These are phyloP conservation scores for Acromyrmex echinatior DNA, from an alignment of 1,140 invertebrate genomes.

Conservation along the genomic window DNA sequence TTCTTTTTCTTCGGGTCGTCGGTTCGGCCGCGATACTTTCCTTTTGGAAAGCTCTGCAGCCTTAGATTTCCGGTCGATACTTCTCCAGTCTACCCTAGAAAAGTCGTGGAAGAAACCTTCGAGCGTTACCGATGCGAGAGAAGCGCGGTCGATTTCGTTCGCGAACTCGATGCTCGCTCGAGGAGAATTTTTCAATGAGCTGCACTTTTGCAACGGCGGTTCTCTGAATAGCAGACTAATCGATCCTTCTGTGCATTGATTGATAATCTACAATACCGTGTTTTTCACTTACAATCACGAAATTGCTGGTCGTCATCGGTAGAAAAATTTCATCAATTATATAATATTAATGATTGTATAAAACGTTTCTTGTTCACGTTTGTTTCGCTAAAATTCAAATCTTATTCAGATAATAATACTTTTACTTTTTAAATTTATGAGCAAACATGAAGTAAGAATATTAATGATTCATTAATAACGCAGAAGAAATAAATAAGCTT, in stretches of 20 bases:
- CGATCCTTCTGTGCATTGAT: constrained; percentile 16
- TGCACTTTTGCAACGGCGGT: background rate
- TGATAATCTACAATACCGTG: constrained; percentile 17
- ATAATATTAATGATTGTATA: constrained; percentile 9
- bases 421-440: background rate
- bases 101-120: constrained; percentile 63
- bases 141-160: constrained; percentile 40
- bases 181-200: constrained; percentile 57
- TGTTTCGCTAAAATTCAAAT: background rate
- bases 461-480: background rate
- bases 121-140: constrained; percentile 59
- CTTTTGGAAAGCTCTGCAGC: constrained; percentile 39
- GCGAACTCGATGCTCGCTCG: constrained; percentile 47
- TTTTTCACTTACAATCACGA: constrained; percentile 1
- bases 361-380: background rate
- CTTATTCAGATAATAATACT: background rate
- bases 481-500: constrained; percentile 4
- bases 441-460: background rate
- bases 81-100: constrained; percentile 67
- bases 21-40: constrained; percentile 40
- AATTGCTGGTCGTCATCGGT: constrained; percentile 26
- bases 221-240: constrained; percentile 40
- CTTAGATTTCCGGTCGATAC: constrained; percentile 29
- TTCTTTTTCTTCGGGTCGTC: constrained; percentile 61
- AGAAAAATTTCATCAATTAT: constrained; percentile 13